Evolutionary conservation across 2,888 invertebrate species (phyloP), one percentile per base, ranked within the genome.

Genomic region (Sarcophaga subvicina): DNA sequence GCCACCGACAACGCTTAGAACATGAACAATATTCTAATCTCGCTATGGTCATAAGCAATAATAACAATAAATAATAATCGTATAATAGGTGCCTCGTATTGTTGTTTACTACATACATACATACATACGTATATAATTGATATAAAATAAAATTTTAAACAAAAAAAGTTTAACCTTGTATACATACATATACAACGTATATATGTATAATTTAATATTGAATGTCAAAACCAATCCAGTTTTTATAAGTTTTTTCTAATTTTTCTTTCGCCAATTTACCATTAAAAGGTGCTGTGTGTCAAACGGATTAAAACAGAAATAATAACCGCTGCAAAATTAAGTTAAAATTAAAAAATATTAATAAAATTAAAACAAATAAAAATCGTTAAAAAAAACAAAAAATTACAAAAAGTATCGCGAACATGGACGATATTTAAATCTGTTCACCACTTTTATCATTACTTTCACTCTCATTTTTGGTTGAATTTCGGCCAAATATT

Each of bases 181-280:
- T 80, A 45, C 12, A 47, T 54, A 54, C 5, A 5, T 27, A 27
- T 22, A 22, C 22, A 22, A 22, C 6, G 6, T 37, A 37, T 49
- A 10, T 11, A 47, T 11, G n/a, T 67, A 47, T 62, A 49, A 2
- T 60, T 75, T 62, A 22, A 20, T 63, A 62, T 80, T 83, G 73
- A 86, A 86, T 80, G 83, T 83, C 83, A 80, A 83, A 75, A 76
- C 60, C 76, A 86, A 72, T 83, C 70, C 73, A 82, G 79, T 82
- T 83, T 86, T 37, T 37, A 37, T 10, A 37, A 37, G 37, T 37
- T 37, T 64, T 71, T 54, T 69, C 45, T 37, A 63, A 37, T 69
- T 0, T 76, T 76, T 73, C 69, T 62, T 69, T 49, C 14, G 47
- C 66, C 60, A 14, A n/a, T n/a, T 67, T 77, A 64, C 59, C 63